These are phyloP conservation scores for Podarcis lilfordi DNA, from an alignment of 2,797 vertebrate genomes.

Conservation along the genomic window DNA sequence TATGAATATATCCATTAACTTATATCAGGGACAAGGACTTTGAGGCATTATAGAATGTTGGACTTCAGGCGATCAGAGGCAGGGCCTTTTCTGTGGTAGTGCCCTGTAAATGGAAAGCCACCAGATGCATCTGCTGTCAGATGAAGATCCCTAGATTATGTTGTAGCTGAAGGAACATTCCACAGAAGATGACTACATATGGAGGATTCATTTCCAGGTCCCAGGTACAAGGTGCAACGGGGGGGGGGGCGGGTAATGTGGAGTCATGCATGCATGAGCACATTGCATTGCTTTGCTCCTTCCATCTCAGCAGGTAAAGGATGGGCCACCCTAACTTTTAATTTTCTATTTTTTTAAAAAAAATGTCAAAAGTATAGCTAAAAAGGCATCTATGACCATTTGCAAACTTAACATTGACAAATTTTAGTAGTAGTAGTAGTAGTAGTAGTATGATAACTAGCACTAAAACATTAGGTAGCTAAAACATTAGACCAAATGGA, in stretches of 20 bases:
- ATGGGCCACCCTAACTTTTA: background rate
- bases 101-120: background rate
- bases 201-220: background rate
- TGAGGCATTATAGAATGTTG: background rate
- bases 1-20: background rate
- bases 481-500: constrained; percentile 11
- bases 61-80: background rate
- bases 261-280: background rate
- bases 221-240: background rate
- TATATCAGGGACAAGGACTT: too few relatives aligned
- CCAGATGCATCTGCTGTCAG: background rate
- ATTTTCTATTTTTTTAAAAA: background rate
- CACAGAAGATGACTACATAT: background rate
- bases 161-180: background rate
- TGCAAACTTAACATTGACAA: constrained; percentile 13
- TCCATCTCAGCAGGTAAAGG: too few relatives aligned
- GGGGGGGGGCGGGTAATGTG: too few relatives aligned
- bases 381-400: background rate
- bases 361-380: constrained; percentile 28
- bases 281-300: background rate
- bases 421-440: background rate
- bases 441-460: background rate
- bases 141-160: background rate
- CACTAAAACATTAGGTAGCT: background rate
- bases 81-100: background rate